These are phyloP conservation scores for Luperina testacea DNA, from an alignment of 2,888 invertebrate genomes.

Conservation along the genomic window DNA sequence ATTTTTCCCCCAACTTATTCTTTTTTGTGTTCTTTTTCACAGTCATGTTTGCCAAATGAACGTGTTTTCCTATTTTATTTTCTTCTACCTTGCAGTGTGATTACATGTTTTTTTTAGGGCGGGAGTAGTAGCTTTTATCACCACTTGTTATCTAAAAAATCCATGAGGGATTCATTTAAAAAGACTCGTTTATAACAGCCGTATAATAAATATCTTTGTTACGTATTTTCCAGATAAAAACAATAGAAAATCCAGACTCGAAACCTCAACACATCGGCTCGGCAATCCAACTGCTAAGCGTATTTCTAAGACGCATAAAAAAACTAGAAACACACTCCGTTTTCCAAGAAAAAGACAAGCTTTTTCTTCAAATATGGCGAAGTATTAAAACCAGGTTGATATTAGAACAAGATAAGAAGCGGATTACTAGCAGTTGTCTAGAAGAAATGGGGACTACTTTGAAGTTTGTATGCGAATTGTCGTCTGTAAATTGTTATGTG, in stretches of 20 bases:
- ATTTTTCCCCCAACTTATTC: too few species aligned
- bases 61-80: too few species aligned
- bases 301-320: slow-evolving; percentile 80
- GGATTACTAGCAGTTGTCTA: slow-evolving; percentile 64
- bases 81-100: neutral
- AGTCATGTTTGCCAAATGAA: too few species aligned
- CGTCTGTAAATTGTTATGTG: slow-evolving; percentile 79
- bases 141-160: neutral
- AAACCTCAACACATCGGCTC: slow-evolving; percentile 80
- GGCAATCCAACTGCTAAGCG: slow-evolving; percentile 80
- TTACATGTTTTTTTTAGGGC: neutral
- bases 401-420: slow-evolving; percentile 66
- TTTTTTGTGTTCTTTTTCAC: too few species aligned
- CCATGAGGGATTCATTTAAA: neutral
- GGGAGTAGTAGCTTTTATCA: neutral
- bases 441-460: slow-evolving; percentile 79
- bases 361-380: slow-evolving; percentile 80
- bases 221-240: slow-evolving; percentile 76
- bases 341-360: slow-evolving; percentile 79
- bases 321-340: slow-evolving; percentile 81
- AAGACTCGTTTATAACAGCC: neutral
- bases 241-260: slow-evolving; percentile 74
- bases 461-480: slow-evolving; percentile 82
- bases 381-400: slow-evolving; percentile 75
- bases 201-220: neutral